These are phyloP conservation scores for Ia io DNA, from an alignment of 2,113 vertebrate genomes.

Conservation along the genomic window DNA sequence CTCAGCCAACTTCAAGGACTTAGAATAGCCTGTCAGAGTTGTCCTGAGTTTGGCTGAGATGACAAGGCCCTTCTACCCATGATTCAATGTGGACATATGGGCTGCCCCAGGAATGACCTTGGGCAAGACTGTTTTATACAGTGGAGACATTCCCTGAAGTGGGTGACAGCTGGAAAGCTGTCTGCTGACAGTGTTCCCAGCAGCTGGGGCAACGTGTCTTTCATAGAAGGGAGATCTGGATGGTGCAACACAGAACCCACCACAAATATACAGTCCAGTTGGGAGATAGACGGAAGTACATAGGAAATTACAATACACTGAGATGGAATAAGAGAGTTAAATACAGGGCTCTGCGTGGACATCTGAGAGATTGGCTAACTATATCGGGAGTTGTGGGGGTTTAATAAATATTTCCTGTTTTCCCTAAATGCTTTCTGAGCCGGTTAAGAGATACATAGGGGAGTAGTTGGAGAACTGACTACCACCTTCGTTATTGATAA, in stretches of 20 bases:
- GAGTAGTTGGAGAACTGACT: neutral
- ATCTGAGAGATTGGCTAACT: neutral
- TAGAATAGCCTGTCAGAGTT: neutral
- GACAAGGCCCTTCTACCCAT: neutral
- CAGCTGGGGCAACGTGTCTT: neutral
- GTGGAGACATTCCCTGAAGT: neutral
- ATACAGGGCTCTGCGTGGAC: neutral
- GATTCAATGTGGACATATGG: neutral
- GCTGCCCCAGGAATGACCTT: neutral
- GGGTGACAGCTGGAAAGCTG: neutral
- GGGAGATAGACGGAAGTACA: neutral
- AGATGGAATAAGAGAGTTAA: neutral
- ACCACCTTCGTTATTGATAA: neutral
- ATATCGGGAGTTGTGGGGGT: neutral
- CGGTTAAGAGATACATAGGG: neutral
- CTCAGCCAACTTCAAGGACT: neutral
- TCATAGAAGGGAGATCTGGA: neutral
- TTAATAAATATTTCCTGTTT: neutral
- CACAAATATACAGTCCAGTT: neutral
- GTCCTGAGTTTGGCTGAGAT: neutral
- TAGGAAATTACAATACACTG: too few species aligned
- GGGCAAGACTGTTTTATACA: neutral
- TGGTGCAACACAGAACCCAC: neutral
- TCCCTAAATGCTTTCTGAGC: neutral
- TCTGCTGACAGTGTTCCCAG: neutral